Evolutionary conservation across 2,888 invertebrate species (phyloP), one percentile per base, ranked within the genome.

Genomic region (Brachypterus glaber): DNA sequence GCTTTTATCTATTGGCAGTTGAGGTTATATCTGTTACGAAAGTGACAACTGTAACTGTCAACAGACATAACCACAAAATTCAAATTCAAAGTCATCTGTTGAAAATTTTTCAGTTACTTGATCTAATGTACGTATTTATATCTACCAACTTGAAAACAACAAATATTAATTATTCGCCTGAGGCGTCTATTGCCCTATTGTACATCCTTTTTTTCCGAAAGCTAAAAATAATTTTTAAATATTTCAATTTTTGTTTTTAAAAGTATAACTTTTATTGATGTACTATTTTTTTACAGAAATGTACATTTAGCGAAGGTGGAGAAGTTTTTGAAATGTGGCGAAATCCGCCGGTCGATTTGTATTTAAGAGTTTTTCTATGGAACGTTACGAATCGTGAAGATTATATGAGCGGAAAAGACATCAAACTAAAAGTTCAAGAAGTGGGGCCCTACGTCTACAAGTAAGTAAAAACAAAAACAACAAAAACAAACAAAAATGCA

Each of bases 381-480:
- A 90, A 90, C 57, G 71, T 89, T 2, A 90, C 90, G 5, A 90
- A 90, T 55, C 74, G 75, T 8, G 82, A 85, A 3, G 85, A 77
- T 3, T 89, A 79, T 60, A 66, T 89, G 60, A 69, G 74, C 1
- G 86, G 87, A 0, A 63, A 59, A 2, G 78, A 75, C 3, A 72
- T 72, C 24, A 85, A 82, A 54, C 62, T 90, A 14, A 73, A 71
- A 35, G 70, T 90, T 2, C 67, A 82, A 48, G 79, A 91, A 69
- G 74, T 87, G 7, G 91, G 91, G 0, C 91, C 90, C 0, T 90
- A 86, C 59, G 84, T 88, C 0, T 93, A 92, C 67, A 83, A 77
- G 92, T 92, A 67, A 72, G 73, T 67, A 18, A 26, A 17, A 8
- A 26, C 9, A 17, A 30, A n/a, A n/a, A n/a, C n/a, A n/a, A n/a